Percentiles rank a stretch among this genome's conserved stretches.
phyloP scores from a whole-genome alignment of 2,113 vertebrate species.

The Tachycineta bicolor region DNA sequence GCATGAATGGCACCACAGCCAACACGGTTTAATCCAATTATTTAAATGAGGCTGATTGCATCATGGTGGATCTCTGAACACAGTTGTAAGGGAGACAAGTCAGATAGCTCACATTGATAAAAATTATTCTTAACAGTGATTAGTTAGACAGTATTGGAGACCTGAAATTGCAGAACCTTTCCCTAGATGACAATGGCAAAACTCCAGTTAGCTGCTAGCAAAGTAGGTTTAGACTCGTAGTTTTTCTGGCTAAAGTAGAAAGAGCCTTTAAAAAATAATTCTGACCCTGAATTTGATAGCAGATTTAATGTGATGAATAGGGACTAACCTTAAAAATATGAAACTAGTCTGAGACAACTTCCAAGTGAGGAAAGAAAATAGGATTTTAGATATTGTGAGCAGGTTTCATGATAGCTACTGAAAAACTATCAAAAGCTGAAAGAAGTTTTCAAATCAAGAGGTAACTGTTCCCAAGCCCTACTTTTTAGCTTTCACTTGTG shows the following conservation, averaged over 20 bases:
- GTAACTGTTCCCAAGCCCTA: not conserved
- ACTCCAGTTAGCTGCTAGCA: not conserved
- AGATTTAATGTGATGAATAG: not conserved
- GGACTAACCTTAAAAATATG: not conserved
- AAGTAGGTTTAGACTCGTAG: not conserved
- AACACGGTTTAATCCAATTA: not conserved
- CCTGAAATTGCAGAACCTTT: not conserved
- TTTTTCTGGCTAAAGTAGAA: not conserved
- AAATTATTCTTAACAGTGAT: not conserved
- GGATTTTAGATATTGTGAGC: not conserved
- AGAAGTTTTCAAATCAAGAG: constrained; percentile 17
- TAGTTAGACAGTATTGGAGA: not conserved
- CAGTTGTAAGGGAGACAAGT: not conserved
- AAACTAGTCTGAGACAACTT: not conserved
- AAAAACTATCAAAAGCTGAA: not conserved
- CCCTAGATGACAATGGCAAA: constrained; percentile 23
- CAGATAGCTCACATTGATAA: not conserved
- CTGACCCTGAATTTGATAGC: not conserved
- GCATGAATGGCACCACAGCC: not conserved
- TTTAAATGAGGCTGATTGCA: not conserved
- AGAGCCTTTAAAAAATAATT: not conserved
- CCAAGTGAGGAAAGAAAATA: not conserved
- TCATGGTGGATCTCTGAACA: not conserved
- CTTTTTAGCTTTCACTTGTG: not conserved
- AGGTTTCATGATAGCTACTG: not conserved